A percentile compares a stretch with the other conserved stretches of the same genome.
These are phyloP conservation scores for Numenius arquata DNA, from an alignment of 2,113 vertebrate genomes.

Conservation along the genomic window DNA sequence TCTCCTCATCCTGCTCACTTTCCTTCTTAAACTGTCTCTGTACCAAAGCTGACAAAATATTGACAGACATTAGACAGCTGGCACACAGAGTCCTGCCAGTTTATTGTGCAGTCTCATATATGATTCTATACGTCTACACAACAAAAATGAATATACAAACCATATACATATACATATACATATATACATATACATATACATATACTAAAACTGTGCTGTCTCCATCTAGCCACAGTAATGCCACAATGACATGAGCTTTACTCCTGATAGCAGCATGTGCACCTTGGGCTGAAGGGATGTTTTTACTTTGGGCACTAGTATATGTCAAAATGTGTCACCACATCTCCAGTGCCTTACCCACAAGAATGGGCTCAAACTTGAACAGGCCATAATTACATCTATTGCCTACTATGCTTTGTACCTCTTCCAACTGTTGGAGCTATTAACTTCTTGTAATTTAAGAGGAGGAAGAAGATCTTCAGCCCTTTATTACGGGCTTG, in stretches of 20 bases:
- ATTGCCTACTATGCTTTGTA: not conserved
- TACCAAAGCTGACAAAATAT: not conserved
- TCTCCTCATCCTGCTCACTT: not conserved
- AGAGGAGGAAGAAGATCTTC: not conserved
- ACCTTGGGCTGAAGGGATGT: not conserved
- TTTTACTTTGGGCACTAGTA: not conserved
- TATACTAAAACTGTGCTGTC: not conserved
- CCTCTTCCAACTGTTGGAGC: not conserved
- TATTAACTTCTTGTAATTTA: not conserved
- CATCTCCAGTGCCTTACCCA: fast-evolving
- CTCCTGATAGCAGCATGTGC: not conserved
- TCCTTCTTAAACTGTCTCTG: not conserved
- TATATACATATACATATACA: too few relatives aligned
- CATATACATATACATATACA: too few relatives aligned
- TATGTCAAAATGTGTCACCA: fast-evolving
- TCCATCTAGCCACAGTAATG: not conserved
- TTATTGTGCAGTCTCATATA: not conserved
- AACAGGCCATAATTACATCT: not conserved
- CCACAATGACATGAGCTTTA: not conserved
- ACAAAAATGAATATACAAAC: not conserved
- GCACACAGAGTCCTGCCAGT: not conserved
- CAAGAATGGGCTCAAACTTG: not conserved
- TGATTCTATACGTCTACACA: fast-evolving
- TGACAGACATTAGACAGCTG: not conserved
- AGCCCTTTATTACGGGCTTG: not conserved